These are phyloP conservation scores for Ceuthmochares aereus DNA, from an alignment of 2,113 vertebrate species.

Conservation along the genomic window DNA sequence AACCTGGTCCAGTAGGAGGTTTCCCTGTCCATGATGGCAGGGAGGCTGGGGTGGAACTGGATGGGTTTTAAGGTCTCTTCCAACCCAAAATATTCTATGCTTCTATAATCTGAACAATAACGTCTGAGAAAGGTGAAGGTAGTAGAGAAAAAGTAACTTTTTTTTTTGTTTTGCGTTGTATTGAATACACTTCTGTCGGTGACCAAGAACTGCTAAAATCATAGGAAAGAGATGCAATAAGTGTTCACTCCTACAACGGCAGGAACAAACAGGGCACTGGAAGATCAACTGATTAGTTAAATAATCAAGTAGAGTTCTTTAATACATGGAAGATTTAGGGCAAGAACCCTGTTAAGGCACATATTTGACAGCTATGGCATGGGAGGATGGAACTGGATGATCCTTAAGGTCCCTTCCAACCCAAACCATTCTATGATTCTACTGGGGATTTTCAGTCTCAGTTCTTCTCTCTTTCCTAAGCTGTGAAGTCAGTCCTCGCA, in stretches of 20 bases:
- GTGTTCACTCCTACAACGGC: neutral
- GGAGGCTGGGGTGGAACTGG: too few species aligned
- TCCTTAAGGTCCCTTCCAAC: too few species aligned
- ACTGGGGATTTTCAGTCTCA: neutral
- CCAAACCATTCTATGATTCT: too few species aligned
- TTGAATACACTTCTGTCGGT: neutral
- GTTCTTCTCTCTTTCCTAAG: neutral
- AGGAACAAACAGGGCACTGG: neutral
- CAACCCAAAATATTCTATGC: too few species aligned
- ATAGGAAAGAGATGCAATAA: neutral
- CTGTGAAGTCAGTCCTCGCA: neutral
- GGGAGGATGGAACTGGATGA: too few species aligned
- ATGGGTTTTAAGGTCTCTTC: too few species aligned
- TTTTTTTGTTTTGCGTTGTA: neutral
- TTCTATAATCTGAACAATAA: too few species aligned
- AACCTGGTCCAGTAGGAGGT: too few species aligned
- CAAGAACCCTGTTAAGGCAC: accelerated
- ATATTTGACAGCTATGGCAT: too few species aligned
- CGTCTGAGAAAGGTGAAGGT: neutral
- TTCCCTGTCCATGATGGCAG: too few species aligned
- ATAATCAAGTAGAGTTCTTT: too few species aligned
- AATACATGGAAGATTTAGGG: accelerated
- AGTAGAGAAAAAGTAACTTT: neutral
- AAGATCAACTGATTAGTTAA: neutral
- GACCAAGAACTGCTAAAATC: neutral